Evolutionary conservation across 2,888 invertebrate species (phyloP), one percentile per base, ranked within the genome.

Genomic region (Neocrepidodera transversa): DNA sequence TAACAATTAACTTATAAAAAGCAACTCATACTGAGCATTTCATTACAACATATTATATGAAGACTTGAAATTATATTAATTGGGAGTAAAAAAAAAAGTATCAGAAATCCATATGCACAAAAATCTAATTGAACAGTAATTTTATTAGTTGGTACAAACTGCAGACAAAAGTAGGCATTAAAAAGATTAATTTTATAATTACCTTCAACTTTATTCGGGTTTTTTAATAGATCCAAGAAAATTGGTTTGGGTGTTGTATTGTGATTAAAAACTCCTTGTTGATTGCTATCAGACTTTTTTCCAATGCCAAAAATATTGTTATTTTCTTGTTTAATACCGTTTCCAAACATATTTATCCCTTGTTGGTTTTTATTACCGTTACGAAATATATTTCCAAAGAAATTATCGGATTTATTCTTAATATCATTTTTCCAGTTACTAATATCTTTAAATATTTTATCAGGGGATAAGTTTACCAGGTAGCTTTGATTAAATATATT

Each of bases 361-460:
- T 23, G 36, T 14, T 23, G 36, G 26, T 5, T 35, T 10, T 35
- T 42, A 18, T 42, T 42, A 42, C 4, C 38, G n/a, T 35, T 35
- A n/a, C 11, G 2, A 18, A 40, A 40, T 13, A 13, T 5, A 14
- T 36, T 10, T n/a, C 23, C 14, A 28, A 45, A 6, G 2, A 45
- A n/a, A n/a, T 45, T 23, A 7, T 45, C 17, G 13, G 42, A 11
- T 26, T 40, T 42, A 13, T 30, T n/a, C 18, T 32, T 42, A 17
- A 52, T 8, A 17, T 47, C 8, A 20, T 32, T 40, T 36, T 17
- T 52, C 18, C 26, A 45, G 6, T 45, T 28, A 11, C 20, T 38
- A 14, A 58, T 23, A 17, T 53, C 23, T 14, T 58, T 28, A 18
- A 58, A 58, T 14, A 58, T 17, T 40, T 58, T 58, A 32, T 58